Base-by-base conservation (phyloP, 2,888 invertebrate genomes). In the Argyra leucocephala region DNA sequence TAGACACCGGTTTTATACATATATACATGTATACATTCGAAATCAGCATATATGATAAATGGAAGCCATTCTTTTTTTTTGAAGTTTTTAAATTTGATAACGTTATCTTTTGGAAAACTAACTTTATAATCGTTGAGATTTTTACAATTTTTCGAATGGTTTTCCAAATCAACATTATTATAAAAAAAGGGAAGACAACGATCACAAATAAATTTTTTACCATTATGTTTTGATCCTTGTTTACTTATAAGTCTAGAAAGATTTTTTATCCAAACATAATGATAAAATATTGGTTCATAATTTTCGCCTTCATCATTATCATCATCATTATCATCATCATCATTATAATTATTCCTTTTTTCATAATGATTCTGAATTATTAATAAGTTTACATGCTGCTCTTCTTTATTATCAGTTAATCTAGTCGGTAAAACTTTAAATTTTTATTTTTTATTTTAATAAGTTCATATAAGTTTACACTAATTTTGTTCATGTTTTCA, bases 211-310 rank as follows among this genome's bases (percentile, higher is more conserved):
- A 36, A 59, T 60, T 59, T 64, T 36, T 64, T 58, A 3, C 37
- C 24, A 18, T 36, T 26, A 64, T 59, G 31, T 15, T 60, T 64
- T 12, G 60, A 22, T 60, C 22, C 18, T 22, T 64, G 64, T 22
- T 31, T 59, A 4, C 36, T 59, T 36, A n/a, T 22, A n/a, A 64
- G 36, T 23, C 64, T 58, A 22, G 64, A 64, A 26, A 58, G 36
- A 64, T 64, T 36, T n/a, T 59, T 64, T 31, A 64, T 59, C 64
- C 60, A 64, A 58, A 64, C 64, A 31, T 64, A 59, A 60, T 64
- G 64, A 60, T 64, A 64, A 36, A 59, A 26, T 26, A 64, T 22
- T 26, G 10, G 59, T 31, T 59, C 22, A 31, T 22, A 15, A 22
- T 22, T 36, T 60, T 60, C 59, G 12, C 26, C 60, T n/a, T 58